phyloP scores from a whole-genome alignment of 2,888 invertebrate genomes.

The Gastrophysa polygoni region DNA sequence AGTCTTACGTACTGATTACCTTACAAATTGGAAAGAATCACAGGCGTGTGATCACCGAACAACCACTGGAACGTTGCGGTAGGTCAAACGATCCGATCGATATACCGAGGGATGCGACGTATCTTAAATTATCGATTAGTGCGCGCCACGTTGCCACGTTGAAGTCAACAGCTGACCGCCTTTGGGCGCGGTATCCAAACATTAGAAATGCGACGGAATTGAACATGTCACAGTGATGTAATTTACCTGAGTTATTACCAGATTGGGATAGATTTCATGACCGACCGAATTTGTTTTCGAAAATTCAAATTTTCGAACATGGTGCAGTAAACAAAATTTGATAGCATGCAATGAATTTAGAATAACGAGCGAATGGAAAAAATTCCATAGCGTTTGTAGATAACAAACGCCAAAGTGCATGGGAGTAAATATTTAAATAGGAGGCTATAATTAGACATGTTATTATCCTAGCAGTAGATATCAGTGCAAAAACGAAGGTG shows the following conservation, averaged over 20 bases:
- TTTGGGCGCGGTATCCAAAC: not conserved
- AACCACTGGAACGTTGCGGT: constrained; percentile 7
- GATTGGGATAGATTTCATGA: too few relatives aligned
- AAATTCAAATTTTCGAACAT: not conserved
- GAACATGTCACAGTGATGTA: too few relatives aligned
- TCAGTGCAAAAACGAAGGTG: not conserved
- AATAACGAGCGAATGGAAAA: not conserved
- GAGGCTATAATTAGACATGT: not conserved
- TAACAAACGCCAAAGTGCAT: not conserved
- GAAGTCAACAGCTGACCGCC: constrained; percentile 2
- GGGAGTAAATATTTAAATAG: not conserved
- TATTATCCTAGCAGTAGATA: not conserved
- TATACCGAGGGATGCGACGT: not conserved
- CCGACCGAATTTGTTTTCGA: too few relatives aligned
- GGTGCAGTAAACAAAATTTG: not conserved
- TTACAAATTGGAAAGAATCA: too few relatives aligned
- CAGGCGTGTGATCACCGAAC: too few relatives aligned
- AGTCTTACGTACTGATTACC: too few relatives aligned
- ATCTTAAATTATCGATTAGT: not conserved
- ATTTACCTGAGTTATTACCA: too few relatives aligned
- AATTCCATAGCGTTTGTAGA: not conserved
- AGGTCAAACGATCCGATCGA: not conserved
- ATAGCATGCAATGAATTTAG: not conserved
- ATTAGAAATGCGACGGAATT: too few relatives aligned
- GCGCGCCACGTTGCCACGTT: not conserved